Evolutionary conservation across 2,797 vertebrate species (phyloP).

Genomic region (Notolabrus celidotus): DNA sequence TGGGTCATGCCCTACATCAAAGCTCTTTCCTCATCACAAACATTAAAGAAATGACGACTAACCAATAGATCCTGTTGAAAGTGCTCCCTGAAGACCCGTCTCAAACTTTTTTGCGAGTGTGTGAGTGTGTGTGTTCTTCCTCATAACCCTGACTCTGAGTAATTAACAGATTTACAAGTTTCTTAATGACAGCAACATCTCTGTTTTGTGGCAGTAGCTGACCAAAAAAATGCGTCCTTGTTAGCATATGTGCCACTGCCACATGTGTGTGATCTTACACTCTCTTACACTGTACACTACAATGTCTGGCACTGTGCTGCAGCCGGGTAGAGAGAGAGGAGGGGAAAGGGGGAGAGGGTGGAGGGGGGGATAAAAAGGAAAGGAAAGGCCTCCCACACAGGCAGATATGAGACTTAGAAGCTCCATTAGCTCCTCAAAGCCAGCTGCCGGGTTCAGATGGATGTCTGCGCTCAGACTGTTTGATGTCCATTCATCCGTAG

Average conservation of each 20-base stretch:
- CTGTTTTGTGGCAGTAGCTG: constrained; percentile 27
- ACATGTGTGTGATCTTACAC: constrained; percentile 55
- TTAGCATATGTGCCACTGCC: constrained; percentile 31
- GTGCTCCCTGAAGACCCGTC: constrained; percentile 35
- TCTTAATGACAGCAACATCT: background rate
- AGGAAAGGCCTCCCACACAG: constrained; percentile 74
- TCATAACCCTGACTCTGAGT: background rate
- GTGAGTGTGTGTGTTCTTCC: background rate
- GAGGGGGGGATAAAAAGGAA: constrained; percentile 61
- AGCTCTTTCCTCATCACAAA: constrained; percentile 37
- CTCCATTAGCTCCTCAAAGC: constrained; percentile 75
- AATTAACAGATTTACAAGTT: constrained; percentile 39
- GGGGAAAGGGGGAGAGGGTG: constrained; percentile 20
- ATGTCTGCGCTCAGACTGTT: constrained; percentile 65
- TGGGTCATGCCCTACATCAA: constrained; percentile 41
- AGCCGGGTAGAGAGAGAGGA: constrained; percentile 14
- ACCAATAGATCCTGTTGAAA: constrained; percentile 56
- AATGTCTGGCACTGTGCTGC: constrained; percentile 60
- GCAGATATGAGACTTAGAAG: constrained; percentile 69
- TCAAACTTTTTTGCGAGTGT: constrained; percentile 36
- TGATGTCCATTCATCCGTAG: constrained; percentile 73
- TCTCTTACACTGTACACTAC: constrained; percentile 35
- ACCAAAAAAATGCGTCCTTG: constrained; percentile 11
- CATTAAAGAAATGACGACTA: constrained; percentile 60
- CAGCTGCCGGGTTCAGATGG: constrained; percentile 74